phyloP scores from a whole-genome alignment of 2,888 invertebrate species.

The Drosophila bunnanda region DNA sequence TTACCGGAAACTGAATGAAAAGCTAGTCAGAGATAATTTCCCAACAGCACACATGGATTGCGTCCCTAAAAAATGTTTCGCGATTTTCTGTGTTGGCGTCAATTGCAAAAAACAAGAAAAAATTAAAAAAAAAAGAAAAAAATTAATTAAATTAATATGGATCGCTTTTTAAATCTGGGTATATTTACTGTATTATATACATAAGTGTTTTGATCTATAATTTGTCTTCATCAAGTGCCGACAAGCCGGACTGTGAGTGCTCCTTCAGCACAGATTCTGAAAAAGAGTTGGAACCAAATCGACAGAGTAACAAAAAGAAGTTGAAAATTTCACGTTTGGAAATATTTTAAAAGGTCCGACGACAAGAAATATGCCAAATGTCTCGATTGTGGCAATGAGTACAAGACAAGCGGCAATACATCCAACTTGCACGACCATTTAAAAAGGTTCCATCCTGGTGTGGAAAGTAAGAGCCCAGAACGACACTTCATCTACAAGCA shows the following conservation, averaged over 20 bases:
- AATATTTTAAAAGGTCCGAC: constrained; percentile 22
- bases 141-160: too few species aligned
- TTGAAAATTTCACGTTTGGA: constrained; percentile 19
- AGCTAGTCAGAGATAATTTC: too few species aligned
- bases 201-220: too few species aligned
- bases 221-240: too few species aligned
- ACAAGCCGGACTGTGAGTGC: too few species aligned
- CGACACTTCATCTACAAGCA: too few species aligned
- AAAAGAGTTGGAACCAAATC: neutral
- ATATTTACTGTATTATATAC: too few species aligned
- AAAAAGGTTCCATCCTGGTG: neutral
- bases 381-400: constrained; percentile 23
- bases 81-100: constrained; percentile 11
- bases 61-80: neutral
- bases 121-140: neutral
- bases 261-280: constrained; percentile 2
- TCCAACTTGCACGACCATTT: constrained; percentile 8
- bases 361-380: constrained; percentile 27
- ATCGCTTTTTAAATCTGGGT: too few species aligned
- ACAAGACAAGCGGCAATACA: constrained; percentile 26
- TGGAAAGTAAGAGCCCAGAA: neutral
- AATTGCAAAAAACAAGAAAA: constrained; percentile 1
- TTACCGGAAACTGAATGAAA: too few species aligned
- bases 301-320: constrained; percentile 9
- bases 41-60: too few species aligned